Evolutionary conservation across 2,113 vertebrate genomes (phyloP).

Genomic region (Phyllopteryx taeniolatus): DNA sequence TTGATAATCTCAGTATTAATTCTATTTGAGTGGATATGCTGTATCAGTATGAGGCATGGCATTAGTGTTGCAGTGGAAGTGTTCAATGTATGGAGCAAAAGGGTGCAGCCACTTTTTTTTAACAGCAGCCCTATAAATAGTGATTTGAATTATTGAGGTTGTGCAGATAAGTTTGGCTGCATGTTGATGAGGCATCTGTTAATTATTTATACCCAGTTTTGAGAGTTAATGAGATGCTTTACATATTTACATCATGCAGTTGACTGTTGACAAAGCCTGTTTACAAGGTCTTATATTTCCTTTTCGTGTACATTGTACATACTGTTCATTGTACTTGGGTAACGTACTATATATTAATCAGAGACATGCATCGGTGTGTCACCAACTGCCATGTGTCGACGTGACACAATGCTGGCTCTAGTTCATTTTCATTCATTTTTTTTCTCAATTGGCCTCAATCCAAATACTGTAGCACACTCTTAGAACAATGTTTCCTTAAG

Average conservation of each 20-base stretch:
- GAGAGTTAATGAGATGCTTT: not conserved
- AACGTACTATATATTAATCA: not conserved
- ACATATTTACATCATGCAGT: not conserved
- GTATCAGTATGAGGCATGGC: no score
- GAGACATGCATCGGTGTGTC: conserved; percentile 16
- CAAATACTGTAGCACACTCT: no score
- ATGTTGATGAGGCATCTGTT: not conserved
- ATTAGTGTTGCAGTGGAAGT: not conserved
- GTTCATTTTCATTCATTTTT: no score
- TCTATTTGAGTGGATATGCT: not conserved
- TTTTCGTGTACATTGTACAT: not conserved
- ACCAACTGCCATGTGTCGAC: conserved; percentile 40
- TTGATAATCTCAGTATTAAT: no score
- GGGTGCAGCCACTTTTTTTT: not conserved
- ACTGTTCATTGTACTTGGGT: not conserved
- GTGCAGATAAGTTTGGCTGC: not conserved
- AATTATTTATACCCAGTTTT: not conserved
- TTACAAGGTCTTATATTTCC: not conserved
- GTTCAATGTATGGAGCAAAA: no score
- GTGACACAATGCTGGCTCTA: conserved; percentile 6
- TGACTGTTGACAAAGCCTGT: not conserved
- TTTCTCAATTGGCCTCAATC: no score
- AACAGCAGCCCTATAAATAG: not conserved
- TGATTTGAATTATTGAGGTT: conserved; percentile 15
- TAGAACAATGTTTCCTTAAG: no score